These are phyloP conservation scores for Antennarius striatus DNA, from an alignment of 2,113 vertebrate species.

Conservation along the genomic window DNA sequence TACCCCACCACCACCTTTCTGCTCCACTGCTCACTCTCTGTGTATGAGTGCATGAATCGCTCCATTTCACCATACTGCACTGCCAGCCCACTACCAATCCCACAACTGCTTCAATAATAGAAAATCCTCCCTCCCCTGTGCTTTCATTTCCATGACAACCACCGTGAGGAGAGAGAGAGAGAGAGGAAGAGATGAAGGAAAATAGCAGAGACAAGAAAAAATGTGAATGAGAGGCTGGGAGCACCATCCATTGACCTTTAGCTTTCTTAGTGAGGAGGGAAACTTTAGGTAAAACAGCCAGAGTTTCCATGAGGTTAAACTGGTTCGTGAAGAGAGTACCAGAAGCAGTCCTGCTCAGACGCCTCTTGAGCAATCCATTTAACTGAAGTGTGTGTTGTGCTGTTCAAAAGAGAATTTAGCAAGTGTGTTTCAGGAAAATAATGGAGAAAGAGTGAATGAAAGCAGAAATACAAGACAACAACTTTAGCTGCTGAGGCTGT, in stretches of 20 bases:
- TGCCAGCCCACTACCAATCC: constrained; percentile 55
- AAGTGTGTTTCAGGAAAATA: neutral
- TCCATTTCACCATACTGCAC: constrained; percentile 62
- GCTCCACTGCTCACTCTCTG: constrained; percentile 68
- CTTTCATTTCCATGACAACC: constrained; percentile 81
- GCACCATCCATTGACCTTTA: constrained; percentile 55
- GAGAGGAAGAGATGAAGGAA: constrained; percentile 18
- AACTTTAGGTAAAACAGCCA: constrained; percentile 18
- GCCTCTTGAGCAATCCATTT: neutral
- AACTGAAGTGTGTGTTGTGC: too few species aligned
- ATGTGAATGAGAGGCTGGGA: constrained; percentile 61
- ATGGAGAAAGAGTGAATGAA: neutral
- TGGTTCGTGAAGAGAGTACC: constrained; percentile 30
- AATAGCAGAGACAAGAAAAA: constrained; percentile 50
- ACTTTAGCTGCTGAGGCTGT: too few species aligned
- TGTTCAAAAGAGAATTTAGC: too few species aligned
- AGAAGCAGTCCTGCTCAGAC: neutral
- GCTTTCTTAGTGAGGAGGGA: constrained; percentile 40
- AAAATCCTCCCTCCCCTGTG: constrained; percentile 38
- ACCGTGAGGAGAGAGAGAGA: constrained; percentile 39
- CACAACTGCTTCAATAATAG: constrained; percentile 68
- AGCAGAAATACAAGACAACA: neutral
- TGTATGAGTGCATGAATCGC: constrained; percentile 71
- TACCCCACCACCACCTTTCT: constrained; percentile 51
- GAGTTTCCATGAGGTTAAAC: constrained; percentile 43